phyloP scores from a whole-genome alignment of 2,888 invertebrate species.

The Hydrotaea cyrtoneurina region DNA sequence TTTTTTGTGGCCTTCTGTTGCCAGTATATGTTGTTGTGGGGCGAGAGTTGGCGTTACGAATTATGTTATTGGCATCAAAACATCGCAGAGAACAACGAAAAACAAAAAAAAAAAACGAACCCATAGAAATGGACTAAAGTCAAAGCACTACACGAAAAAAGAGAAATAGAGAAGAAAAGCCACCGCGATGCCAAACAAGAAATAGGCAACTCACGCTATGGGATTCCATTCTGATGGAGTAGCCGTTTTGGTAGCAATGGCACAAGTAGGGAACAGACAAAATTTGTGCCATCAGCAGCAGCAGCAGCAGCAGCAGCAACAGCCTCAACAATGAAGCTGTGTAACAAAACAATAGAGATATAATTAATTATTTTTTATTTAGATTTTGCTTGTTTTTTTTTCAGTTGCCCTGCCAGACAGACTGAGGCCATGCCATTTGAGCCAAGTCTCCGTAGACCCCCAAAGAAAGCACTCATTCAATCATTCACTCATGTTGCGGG shows the following conservation, averaged over 20 bases:
- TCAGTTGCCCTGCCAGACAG: constrained; percentile 40
- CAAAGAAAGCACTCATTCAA: constrained; percentile 29
- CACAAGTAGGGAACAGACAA: constrained; percentile 3
- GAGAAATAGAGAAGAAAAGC: neutral
- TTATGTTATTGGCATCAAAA: constrained; percentile 61
- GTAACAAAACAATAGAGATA: constrained; percentile 45
- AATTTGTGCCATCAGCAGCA: constrained; percentile 3
- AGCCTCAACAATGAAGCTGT: constrained; percentile 16
- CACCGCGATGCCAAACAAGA: neutral
- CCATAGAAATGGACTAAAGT: neutral
- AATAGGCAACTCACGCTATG: constrained; percentile 56
- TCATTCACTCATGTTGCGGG: neutral
- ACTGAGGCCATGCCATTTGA: constrained; percentile 52
- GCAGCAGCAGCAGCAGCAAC: constrained; percentile 32
- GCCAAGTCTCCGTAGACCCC: neutral
- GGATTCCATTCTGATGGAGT: constrained; percentile 36
- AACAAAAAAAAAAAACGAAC: neutral
- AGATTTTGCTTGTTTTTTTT: constrained; percentile 36
- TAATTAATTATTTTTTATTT: constrained; percentile 63
- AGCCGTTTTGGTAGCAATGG: constrained; percentile 21
- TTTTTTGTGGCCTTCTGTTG: neutral
- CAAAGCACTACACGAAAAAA: constrained; percentile 1
- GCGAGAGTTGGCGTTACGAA: constrained; percentile 55
- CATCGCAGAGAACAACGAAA: constrained; percentile 14
- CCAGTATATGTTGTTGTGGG: constrained; percentile 5